Conservation (phyloP, 2,113 vertebrate genomes). For the Spea multiplicata region DNA sequence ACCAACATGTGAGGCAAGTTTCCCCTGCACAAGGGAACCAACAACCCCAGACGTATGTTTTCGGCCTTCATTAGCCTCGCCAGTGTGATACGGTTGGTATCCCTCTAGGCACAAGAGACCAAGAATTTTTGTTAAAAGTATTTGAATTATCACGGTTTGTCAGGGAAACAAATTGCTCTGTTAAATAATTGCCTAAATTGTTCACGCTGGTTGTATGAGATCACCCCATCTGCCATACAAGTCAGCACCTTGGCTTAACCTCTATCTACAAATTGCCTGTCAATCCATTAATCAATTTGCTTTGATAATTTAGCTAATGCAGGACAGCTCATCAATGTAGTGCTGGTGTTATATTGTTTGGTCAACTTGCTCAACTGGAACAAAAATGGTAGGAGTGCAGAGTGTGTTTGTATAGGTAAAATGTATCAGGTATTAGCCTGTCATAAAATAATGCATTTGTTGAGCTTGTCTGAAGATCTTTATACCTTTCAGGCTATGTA, state of each 20-base stretch:
- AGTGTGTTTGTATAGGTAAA: constrained; percentile 11
- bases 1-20: too few relatives aligned
- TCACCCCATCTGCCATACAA: background rate
- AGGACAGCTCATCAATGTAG: background rate
- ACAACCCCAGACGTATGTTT: too few relatives aligned
- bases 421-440: background rate
- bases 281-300: constrained; percentile 29
- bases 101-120: too few relatives aligned
- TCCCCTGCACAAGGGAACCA: too few relatives aligned
- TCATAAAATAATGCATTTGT: background rate
- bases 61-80: too few relatives aligned
- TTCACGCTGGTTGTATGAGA: background rate
- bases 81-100: too few relatives aligned
- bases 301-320: constrained; percentile 26
- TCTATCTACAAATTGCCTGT: constrained; percentile 15
- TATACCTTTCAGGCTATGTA: background rate
- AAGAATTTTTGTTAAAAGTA: too few relatives aligned
- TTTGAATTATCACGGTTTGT: background rate
- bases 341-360: constrained; percentile 12
- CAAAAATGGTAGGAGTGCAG: constrained; percentile 16
- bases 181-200: background rate
- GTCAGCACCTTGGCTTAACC: constrained; percentile 3
- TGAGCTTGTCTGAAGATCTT: background rate
- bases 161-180: background rate
- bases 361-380: constrained; percentile 14